A percentile compares a stretch with the other conserved stretches of the same genome.
These are phyloP conservation scores for Drosophila dunni DNA, from an alignment of 1,140 invertebrate species.

Conservation along the genomic window DNA sequence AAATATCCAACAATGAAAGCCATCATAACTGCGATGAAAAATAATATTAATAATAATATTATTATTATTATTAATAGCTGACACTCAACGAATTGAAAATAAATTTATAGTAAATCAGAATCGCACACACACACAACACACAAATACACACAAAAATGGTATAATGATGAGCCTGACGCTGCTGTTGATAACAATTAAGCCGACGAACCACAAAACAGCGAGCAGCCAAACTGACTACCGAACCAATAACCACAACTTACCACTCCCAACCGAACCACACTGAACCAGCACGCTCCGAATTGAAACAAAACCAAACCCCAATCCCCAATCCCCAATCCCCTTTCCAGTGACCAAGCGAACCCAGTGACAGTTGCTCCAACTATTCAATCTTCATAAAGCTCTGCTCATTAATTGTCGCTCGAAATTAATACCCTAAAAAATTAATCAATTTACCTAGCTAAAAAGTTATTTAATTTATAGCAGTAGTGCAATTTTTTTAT, in stretches of 20 bases:
- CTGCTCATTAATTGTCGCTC: not conserved
- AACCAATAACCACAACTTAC: conserved; percentile 23
- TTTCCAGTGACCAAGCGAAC: not conserved
- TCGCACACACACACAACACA: conserved; percentile 27
- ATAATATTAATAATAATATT: conserved; percentile 63
- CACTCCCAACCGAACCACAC: conserved; percentile 8
- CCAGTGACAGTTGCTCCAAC: not conserved
- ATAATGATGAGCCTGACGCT: conserved; percentile 66
- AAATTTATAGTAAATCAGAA: conserved; percentile 76
- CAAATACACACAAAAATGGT: not conserved
- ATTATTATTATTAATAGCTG: conserved; percentile 77
- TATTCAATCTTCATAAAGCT: conserved; percentile 2
- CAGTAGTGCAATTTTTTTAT: not conserved
- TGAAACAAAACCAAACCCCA: conserved; percentile 2
- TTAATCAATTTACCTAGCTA: not conserved
- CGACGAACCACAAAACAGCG: conserved; percentile 48
- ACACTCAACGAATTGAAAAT: conserved; percentile 78
- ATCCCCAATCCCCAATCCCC: not conserved
- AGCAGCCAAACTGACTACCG: conserved; percentile 45
- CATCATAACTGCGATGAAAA: conserved; percentile 65
- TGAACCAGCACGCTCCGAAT: not conserved
- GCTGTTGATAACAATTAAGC: conserved; percentile 76
- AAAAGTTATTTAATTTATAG: not conserved
- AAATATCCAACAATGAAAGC: conserved; percentile 66
- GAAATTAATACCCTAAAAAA: conserved; percentile 8